Evolutionary conservation across 2,888 invertebrate species (phyloP).

Genomic region (Spodoptera exigua): DNA sequence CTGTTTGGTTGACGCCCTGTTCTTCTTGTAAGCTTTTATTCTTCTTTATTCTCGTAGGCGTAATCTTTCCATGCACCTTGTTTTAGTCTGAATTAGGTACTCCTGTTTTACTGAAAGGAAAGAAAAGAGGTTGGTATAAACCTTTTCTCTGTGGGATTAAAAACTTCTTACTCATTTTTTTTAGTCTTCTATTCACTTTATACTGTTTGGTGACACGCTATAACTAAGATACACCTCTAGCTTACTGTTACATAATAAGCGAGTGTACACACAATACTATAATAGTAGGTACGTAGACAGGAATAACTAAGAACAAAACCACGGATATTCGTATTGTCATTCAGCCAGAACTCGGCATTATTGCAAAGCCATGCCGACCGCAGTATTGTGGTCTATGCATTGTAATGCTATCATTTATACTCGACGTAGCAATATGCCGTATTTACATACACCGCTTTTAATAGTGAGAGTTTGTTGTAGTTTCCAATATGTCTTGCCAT

Average conservation of each 20-base stretch:
- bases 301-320: constrained; percentile 14
- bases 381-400: constrained; percentile 40
- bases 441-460: constrained; percentile 14
- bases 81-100: too few species aligned
- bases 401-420: constrained; percentile 31
- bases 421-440: constrained; percentile 19
- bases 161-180: too few species aligned
- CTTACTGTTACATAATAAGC: neutral
- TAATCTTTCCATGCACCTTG: too few species aligned
- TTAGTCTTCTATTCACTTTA: too few species aligned
- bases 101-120: too few species aligned
- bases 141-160: too few species aligned
- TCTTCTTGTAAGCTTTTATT: too few species aligned
- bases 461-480: constrained; percentile 15
- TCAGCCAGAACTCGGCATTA: constrained; percentile 36
- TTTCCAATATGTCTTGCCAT: neutral
- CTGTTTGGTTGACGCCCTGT: too few species aligned
- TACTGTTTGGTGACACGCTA: too few species aligned
- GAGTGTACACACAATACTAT: neutral
- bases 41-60: too few species aligned
- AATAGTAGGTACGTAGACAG: neutral
- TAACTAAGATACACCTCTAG: too few species aligned
- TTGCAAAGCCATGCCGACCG: constrained; percentile 39
- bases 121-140: too few species aligned
- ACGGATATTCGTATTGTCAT: constrained; percentile 37